Evolutionary conservation across 2,888 invertebrate species (phyloP), one percentile per base, ranked within the genome.

Genomic region (Cephus pulcher): DNA sequence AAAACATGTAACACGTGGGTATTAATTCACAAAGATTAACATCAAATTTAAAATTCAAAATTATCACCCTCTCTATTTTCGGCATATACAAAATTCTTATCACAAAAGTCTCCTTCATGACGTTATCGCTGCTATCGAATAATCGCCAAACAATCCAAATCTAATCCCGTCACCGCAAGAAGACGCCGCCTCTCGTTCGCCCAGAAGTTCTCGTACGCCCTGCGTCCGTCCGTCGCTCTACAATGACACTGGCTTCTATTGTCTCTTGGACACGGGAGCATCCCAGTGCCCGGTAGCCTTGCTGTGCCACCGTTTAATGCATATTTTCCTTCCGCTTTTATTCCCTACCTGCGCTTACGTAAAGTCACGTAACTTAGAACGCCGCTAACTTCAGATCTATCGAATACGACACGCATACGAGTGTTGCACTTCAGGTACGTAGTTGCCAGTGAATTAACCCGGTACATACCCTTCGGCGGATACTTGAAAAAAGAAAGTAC

Each of bases 1-100:
- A 9, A 71, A 56, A 2, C 56, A 33, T 3, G 23, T 40, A 2
- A 2, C 6, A 56, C 2, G 15, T 0, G 15, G 40, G 9, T 2
- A 23, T 56, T 56, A 56, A 56, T 56, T 56, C 6, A 23, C 56
- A 56, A 56, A 2, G 2, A 23, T 9, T 23, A 2, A 1, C 23
- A 9, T 56, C n/a, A 33, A 12, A 35, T 12, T 12, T 35, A 35
- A 76, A 71, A n/a, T 40, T 34, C 34, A 76, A 35, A 77, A 75
- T 33, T 34, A 35, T 30, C 81, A 87, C 87, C 86, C 88, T 86
- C 56, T 84, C 82, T 83, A 84, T 88, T 75, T 86, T 86, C 23
- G 90, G 89, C 75, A 84, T 86, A 80, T 91, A 91, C 74, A 86
- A 79, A 82, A 91, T 91, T 82, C 88, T 85, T 78, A 90, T 77